These are phyloP conservation scores for Panurus biarmicus DNA, from an alignment of 2,113 vertebrate species.

Conservation along the genomic window DNA sequence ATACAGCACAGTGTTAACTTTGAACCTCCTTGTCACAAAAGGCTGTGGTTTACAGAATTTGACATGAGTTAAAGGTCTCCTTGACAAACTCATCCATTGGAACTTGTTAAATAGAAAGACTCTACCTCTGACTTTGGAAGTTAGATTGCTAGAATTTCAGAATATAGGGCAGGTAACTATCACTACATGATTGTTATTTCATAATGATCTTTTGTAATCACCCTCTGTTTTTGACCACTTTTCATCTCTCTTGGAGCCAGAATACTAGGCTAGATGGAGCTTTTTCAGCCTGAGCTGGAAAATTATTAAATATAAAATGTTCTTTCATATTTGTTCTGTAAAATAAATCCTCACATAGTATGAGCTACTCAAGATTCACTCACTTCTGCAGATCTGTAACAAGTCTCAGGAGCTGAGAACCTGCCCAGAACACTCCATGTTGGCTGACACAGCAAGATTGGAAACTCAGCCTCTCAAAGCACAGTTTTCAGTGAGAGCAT, in stretches of 20 bases:
- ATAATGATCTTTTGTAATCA: not conserved
- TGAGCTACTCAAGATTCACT: not conserved
- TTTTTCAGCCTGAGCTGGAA: not conserved
- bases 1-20: not conserved
- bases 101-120: not conserved
- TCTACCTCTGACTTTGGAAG: not conserved
- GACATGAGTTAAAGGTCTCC: not conserved
- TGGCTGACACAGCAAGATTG: not conserved
- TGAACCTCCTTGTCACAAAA: not conserved
- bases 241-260: not conserved
- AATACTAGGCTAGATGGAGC: not conserved
- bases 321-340: not conserved
- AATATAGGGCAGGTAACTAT: not conserved
- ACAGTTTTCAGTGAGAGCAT: not conserved
- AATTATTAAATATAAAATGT: not conserved
- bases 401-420: not conserved
- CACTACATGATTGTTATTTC: not conserved
- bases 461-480: not conserved
- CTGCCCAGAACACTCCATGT: not conserved
- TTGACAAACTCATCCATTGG: not conserved
- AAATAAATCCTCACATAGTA: not conserved
- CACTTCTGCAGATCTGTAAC: not conserved
- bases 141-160: not conserved
- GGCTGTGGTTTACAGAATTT: not conserved
- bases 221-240: not conserved